A percentile compares a stretch with the other conserved stretches of the same genome.
These are phyloP conservation scores for Synanceia verrucosa DNA, from an alignment of 2,797 vertebrate genomes.

Conservation along the genomic window DNA sequence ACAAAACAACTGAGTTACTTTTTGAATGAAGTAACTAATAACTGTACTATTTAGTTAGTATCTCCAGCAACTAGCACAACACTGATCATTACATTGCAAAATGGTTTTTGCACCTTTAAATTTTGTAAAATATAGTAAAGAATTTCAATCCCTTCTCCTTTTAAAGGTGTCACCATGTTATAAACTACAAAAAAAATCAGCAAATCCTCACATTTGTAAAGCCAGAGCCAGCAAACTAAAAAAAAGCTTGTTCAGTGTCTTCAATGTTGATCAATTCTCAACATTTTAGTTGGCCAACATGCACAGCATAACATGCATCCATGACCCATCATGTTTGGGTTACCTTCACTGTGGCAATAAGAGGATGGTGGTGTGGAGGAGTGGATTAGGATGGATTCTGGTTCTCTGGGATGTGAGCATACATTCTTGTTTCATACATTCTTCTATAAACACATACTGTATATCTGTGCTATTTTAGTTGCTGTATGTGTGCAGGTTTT, in stretches of 20 bases:
- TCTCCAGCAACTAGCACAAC: too few relatives aligned
- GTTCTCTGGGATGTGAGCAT: neutral
- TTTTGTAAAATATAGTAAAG: too few relatives aligned
- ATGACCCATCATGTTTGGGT: neutral
- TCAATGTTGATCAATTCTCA: neutral
- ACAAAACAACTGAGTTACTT: too few relatives aligned
- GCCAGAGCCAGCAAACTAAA: neutral
- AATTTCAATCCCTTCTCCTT: neutral
- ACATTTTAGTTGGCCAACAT: neutral
- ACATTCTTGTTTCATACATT: neutral
- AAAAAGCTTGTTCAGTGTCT: too few relatives aligned
- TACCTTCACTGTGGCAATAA: conserved; percentile 20
- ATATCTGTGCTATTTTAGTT: neutral
- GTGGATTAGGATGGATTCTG: conserved; percentile 21
- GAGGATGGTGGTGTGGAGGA: conserved; percentile 10
- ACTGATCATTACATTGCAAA: too few relatives aligned
- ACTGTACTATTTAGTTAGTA: too few relatives aligned
- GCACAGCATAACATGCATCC: neutral
- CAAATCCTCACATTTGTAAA: neutral
- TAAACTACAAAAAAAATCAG: neutral
- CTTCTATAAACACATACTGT: too few relatives aligned
- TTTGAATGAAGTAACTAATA: too few relatives aligned
- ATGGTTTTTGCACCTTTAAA: too few relatives aligned
- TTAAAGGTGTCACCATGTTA: neutral
- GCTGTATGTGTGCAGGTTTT: neutral